A percentile compares a stretch with the other conserved stretches of the same genome.
Conservation (phyloP, 2,113 vertebrate species). For the Vulpes vulpes region DNA sequence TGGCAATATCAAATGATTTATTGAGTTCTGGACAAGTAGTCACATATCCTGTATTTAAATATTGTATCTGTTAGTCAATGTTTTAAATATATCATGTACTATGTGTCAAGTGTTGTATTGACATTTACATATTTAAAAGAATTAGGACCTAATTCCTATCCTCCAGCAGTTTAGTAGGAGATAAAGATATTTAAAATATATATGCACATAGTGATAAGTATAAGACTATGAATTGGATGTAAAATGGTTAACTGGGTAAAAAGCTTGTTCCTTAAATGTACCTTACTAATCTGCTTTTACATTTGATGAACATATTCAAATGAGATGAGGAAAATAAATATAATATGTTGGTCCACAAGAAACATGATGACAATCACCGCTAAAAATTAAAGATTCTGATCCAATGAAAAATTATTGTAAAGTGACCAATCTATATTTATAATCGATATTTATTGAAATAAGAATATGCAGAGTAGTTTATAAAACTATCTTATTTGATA, state of each 20-base stretch:
- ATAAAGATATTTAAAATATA: neutral
- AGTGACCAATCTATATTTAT: neutral
- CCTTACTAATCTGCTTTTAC: neutral
- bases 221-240: neutral
- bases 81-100: slow-evolving; percentile 15
- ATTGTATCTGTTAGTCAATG: neutral
- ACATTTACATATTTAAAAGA: neutral
- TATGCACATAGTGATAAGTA: neutral
- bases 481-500: slow-evolving; percentile 33
- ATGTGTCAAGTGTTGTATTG: neutral
- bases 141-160: neutral
- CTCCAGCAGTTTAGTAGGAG: neutral
- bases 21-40: neutral
- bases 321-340: neutral
- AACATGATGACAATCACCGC: neutral
- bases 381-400: slow-evolving; percentile 26
- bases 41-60: neutral
- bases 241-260: slow-evolving; percentile 23
- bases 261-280: neutral
- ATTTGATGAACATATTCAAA: slow-evolving; percentile 41
- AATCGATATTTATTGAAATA: slow-evolving; percentile 18
- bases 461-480: slow-evolving; percentile 19
- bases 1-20: neutral
- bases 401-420: slow-evolving; percentile 2
- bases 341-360: neutral